A percentile compares a stretch with the other conserved stretches of the same genome.
These are phyloP conservation scores for Chlorodrepanis virens DNA, from an alignment of 2,113 vertebrate species.

Conservation along the genomic window DNA sequence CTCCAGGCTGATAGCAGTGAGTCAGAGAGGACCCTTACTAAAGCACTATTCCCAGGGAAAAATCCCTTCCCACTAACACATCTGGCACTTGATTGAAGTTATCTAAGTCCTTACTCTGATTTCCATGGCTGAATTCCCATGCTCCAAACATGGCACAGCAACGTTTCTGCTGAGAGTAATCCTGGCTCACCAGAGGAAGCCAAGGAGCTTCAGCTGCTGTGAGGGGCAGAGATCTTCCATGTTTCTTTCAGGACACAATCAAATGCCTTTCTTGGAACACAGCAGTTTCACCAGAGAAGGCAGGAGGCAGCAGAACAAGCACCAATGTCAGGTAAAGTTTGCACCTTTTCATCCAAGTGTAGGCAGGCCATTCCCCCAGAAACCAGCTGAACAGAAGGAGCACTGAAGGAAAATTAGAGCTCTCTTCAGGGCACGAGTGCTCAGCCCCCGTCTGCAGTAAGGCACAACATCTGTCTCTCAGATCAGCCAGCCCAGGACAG, in stretches of 20 bases:
- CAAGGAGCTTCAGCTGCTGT: neutral
- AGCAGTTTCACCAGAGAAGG: neutral
- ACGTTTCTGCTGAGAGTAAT: neutral
- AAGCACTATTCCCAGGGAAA: neutral
- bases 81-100: neutral
- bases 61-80: neutral
- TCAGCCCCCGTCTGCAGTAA: neutral
- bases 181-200: neutral
- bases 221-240: rapidly evolving
- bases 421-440: rapidly evolving
- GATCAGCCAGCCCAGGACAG: neutral
- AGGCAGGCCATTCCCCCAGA: neutral
- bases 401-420: neutral
- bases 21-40: neutral
- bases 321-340: neutral
- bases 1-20: neutral
- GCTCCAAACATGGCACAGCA: neutral
- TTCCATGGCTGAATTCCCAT: neutral
- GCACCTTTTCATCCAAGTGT: neutral
- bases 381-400: neutral
- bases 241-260: neutral
- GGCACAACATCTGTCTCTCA: neutral
- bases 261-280: neutral
- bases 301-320: neutral
- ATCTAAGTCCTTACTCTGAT: neutral